A percentile compares a stretch with the other conserved stretches of the same genome.
Evolutionary conservation across 2,797 vertebrate genomes (phyloP).

Genomic region (Pseudomugil tenellus): DNA sequence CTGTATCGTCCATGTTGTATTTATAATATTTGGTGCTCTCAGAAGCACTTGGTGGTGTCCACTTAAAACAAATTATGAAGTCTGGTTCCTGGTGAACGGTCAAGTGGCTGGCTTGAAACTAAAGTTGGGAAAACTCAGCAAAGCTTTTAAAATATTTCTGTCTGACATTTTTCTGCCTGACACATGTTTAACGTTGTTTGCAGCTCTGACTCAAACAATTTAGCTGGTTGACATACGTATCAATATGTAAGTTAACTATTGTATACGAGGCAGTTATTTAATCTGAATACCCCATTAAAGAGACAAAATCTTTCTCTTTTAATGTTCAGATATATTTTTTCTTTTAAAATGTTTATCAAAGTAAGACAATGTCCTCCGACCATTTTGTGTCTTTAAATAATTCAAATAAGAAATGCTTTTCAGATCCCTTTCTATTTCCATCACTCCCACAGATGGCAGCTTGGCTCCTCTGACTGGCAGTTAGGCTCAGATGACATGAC

Average conservation of each 20-base stretch:
- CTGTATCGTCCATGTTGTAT: neutral
- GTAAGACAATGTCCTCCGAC: slow-evolving; percentile 30
- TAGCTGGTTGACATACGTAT: neutral
- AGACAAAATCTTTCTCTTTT: neutral
- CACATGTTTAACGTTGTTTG: neutral
- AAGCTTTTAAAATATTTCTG: neutral
- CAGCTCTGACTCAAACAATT: neutral
- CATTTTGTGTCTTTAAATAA: slow-evolving; percentile 44
- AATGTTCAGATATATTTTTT: slow-evolving; percentile 6
- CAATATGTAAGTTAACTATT: neutral
- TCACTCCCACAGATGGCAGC: slow-evolving; percentile 56
- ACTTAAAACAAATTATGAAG: neutral
- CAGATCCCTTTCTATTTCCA: slow-evolving; percentile 48
- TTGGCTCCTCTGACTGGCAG: slow-evolving; percentile 64
- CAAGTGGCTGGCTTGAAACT: neutral
- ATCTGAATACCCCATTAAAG: neutral
- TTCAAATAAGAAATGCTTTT: slow-evolving; percentile 40
- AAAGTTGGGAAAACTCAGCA: no score
- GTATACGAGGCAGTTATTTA: neutral
- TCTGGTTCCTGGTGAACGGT: neutral
- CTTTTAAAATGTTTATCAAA: slow-evolving; percentile 13
- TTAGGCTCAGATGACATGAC: slow-evolving; percentile 61
- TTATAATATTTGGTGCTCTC: neutral
- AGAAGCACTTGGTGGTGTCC: neutral
- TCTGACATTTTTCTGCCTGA: neutral